These are phyloP conservation scores for Pelusios castaneus DNA, from an alignment of 2,113 vertebrate species.

Conservation along the genomic window DNA sequence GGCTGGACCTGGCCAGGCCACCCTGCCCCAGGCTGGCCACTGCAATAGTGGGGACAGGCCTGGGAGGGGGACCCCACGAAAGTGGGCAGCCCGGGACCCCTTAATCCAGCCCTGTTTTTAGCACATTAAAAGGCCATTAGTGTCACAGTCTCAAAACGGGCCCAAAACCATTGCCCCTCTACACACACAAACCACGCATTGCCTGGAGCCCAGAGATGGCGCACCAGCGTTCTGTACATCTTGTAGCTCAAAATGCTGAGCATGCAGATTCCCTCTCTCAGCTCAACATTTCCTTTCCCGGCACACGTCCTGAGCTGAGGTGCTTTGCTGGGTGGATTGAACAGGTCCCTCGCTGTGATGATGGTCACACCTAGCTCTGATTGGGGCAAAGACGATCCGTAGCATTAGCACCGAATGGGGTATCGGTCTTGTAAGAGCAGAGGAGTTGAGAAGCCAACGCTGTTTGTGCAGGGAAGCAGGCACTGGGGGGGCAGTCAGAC, in stretches of 20 bases:
- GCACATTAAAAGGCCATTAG: not conserved
- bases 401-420: not conserved
- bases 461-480: not conserved
- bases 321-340: conserved; percentile 7
- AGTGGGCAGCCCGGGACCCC: too few species aligned
- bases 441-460: not conserved
- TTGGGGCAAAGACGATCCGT: not conserved
- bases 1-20: too few species aligned
- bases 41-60: too few species aligned
- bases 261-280: conserved; percentile 45
- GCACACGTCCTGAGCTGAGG: conserved; percentile 4
- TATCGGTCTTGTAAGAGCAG: not conserved
- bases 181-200: conserved; percentile 7
- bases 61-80: too few species aligned
- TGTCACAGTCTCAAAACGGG: not conserved
- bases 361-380: not conserved
- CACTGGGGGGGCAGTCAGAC: not conserved
- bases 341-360: conserved; percentile 26
- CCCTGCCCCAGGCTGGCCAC: too few species aligned
- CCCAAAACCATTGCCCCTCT: not conserved
- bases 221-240: not conserved
- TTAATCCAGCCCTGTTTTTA: too few species aligned
- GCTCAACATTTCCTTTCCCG: not conserved
- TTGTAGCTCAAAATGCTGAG: conserved; percentile 35
- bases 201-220: not conserved